Base-by-base conservation (phyloP, 2,888 invertebrate species). In the Cosmorhoe ocellata region DNA sequence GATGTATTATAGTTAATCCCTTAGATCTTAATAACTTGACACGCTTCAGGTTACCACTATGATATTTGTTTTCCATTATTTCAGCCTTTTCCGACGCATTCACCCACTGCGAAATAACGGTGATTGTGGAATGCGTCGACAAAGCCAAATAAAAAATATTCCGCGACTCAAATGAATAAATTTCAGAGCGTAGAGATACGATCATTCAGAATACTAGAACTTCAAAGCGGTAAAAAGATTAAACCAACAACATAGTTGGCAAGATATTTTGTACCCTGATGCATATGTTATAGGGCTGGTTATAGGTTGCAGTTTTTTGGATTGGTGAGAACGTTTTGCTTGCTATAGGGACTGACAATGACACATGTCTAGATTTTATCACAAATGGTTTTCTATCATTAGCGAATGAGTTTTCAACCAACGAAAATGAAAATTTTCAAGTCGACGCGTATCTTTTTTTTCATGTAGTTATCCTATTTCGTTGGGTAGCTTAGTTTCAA, bases 341-440 rank as follows among this genome's bases (percentile, higher is more conserved):
- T 69, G 67, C 58, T 63, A 63, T 71, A 79, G 78, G 75, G 61
- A 14, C 37, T 30, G 81, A 81, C 76, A 77, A 80, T 76, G 76
- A 79, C 61, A 74, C 76, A 79, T 70, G 74, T 64, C 66, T 66
- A 74, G 76, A 77, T 79, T 79, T 74, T 75, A 79, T 76, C 74
- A 64, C 71, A 58, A 69, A 72, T 69, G 66, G 66, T 75, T 74
- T 69, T 68, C 66, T 71, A 76, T 76, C 78, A 80, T 81, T 81
- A 81, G 74, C 69, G 69, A 63, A 58, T 55, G 63, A 55, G 58
- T 24, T 32, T 24, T 47, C 12, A 26, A 31, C n/a, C 12, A n/a
- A 22, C 12, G 12, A 27, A 26, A 6, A 7, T 3, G n/a, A n/a
- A n/a, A n/a, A n/a, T n/a, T n/a, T n/a, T n/a, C n/a, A n/a, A n/a